Evolutionary conservation across 2,888 invertebrate genomes (phyloP).

Genomic region (Oeneis ivallda): DNA sequence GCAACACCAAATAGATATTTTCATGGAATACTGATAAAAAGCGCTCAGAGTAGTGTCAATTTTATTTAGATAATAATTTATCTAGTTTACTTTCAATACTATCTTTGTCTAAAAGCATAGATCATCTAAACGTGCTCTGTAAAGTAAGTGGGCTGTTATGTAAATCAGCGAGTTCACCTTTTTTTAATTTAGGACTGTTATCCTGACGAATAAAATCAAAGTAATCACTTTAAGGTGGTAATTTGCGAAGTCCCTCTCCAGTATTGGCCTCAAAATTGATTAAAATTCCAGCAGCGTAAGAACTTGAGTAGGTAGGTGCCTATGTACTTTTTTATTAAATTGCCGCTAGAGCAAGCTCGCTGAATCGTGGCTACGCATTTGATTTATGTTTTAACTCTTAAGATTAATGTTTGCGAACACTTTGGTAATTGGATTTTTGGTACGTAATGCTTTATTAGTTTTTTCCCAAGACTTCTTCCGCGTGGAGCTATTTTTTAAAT

Average conservation of each 20-base stretch:
- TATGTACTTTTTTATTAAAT: conserved; percentile 59
- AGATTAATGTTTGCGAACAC: conserved; percentile 3
- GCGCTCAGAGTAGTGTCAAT: not conserved
- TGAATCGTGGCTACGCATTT: conserved; percentile 12
- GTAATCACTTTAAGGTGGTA: conserved; percentile 64
- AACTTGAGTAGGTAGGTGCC: not conserved
- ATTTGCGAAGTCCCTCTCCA: conserved; percentile 64
- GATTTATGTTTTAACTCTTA: conserved; percentile 19
- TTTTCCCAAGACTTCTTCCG: too few species aligned
- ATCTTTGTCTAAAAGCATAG: conserved; percentile 24
- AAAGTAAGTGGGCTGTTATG: conserved; percentile 52
- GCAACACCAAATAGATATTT: too few species aligned
- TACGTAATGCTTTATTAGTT: too few species aligned
- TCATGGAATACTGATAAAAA: too few species aligned
- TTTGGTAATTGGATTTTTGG: conserved; percentile 3
- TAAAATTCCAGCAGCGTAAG: conserved; percentile 72
- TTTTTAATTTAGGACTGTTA: conserved; percentile 58
- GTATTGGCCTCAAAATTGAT: conserved; percentile 76
- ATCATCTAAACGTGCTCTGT: conserved; percentile 38
- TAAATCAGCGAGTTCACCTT: conserved; percentile 49
- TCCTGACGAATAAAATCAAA: conserved; percentile 59
- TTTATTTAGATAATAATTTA: not conserved
- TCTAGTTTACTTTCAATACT: conserved; percentile 1
- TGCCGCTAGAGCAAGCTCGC: conserved; percentile 38
- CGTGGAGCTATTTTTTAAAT: not conserved